These are phyloP conservation scores for Parapsyche elsis DNA, from an alignment of 1,140 invertebrate species.

Conservation along the genomic window DNA sequence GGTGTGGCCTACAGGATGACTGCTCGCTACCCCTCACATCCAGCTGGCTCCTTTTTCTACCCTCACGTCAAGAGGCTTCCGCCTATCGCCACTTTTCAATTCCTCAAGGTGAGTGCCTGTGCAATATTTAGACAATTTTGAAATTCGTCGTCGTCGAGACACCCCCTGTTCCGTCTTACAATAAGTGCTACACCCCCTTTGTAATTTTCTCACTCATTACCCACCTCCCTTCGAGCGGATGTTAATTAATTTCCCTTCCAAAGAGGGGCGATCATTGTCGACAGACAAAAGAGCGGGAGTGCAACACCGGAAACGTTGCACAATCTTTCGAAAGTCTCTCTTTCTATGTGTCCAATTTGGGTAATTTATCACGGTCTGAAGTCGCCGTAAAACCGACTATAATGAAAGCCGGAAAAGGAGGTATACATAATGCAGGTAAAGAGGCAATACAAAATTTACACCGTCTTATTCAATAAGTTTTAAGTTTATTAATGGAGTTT, in stretches of 20 bases:
- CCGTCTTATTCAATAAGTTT: too few relatives aligned
- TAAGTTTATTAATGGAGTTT: too few relatives aligned
- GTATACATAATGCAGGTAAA: too few relatives aligned
- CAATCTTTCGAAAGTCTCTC: too few relatives aligned
- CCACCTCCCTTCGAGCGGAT: not conserved
- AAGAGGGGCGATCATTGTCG: not conserved
- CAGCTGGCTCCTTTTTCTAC: constrained; percentile 95
- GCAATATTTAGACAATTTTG: not conserved
- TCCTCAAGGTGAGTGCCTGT: constrained; percentile 78
- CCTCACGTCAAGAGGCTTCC: constrained; percentile 86
- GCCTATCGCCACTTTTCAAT: constrained; percentile 90
- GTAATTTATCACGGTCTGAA: too few relatives aligned
- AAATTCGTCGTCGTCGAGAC: not conserved
- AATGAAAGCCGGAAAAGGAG: too few relatives aligned
- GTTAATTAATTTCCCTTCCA: constrained; percentile 12
- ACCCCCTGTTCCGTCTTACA: not conserved
- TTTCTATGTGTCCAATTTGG: too few relatives aligned
- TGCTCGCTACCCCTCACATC: constrained; percentile 89
- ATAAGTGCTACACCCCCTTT: not conserved
- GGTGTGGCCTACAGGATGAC: constrained; percentile 92
- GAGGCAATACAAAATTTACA: too few relatives aligned
- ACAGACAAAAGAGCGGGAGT: not conserved
- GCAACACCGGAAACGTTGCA: too few relatives aligned
- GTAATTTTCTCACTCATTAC: constrained; percentile 22
- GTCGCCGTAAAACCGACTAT: too few relatives aligned